phyloP scores from a whole-genome alignment of 2,888 invertebrate genomes.

The Drosophila falleni region DNA sequence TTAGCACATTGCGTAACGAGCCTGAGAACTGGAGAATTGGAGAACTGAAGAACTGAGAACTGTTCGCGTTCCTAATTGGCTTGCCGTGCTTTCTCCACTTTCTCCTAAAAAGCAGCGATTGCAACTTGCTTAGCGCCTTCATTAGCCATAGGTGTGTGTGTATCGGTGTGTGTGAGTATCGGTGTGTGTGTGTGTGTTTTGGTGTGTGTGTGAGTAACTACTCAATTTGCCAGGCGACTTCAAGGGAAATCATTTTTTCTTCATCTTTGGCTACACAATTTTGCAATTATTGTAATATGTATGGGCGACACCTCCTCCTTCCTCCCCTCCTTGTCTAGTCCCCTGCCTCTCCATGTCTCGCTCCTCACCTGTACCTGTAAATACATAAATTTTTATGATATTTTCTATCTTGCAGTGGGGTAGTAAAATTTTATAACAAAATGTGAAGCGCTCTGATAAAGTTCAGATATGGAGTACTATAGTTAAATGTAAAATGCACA shows the following conservation, averaged over 20 bases:
- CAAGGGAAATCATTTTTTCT: conserved; percentile 67
- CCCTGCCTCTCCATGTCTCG: no score
- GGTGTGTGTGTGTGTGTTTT: conserved; percentile 11
- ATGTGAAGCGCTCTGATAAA: not conserved
- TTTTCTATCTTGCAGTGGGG: conserved; percentile 32
- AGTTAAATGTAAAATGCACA: not conserved
- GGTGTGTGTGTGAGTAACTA: conserved; percentile 60
- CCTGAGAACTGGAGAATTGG: conserved; percentile 53
- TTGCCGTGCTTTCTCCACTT: conserved; percentile 43
- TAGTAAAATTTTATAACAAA: conserved; percentile 9
- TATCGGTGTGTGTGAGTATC: no score
- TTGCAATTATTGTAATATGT: conserved; percentile 77
- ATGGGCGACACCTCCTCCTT: conserved; percentile 40
- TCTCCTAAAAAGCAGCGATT: conserved; percentile 17
- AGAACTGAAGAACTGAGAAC: no score
- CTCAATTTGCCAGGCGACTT: conserved; percentile 76
- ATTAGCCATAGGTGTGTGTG: conserved; percentile 48
- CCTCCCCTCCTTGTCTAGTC: no score
- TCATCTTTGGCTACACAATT: conserved; percentile 70
- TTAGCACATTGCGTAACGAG: conserved; percentile 76
- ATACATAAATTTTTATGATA: conserved; percentile 60
- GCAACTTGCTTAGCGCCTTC: conserved; percentile 71
- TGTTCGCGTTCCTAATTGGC: conserved; percentile 68
- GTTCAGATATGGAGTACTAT: no score
- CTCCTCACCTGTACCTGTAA: conserved; percentile 4